Evolutionary conservation across 2,888 invertebrate species (phyloP), one percentile per base, ranked within the genome.

Genomic region (Dryocosmus kuriphilus): DNA sequence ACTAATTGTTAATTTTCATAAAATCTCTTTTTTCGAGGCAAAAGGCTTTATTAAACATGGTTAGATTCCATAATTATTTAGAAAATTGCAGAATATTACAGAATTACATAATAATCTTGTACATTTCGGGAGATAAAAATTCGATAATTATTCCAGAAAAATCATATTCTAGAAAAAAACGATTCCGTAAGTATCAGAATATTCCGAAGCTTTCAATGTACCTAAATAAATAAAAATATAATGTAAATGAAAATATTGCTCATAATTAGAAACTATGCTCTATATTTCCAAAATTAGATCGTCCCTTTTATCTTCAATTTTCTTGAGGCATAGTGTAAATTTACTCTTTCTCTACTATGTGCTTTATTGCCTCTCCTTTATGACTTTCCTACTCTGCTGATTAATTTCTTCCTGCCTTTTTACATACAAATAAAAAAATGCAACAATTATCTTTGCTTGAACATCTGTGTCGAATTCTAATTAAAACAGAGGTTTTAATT

Each of bases 341-440:
- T 38, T 67, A 67, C 46, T 67, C 27, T 27, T 41, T 24, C 41
- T 19, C 38, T 14, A 22, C 63, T 67, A 5, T 22, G 27, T 19
- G 24, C 27, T 67, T 46, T 67, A 41, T 51, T 46, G 24, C 19
- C n/a, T 19, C 27, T 60, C 46, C 19, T 67, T 67, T 30, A 30
- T 19, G 9, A 8, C 41, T 65, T 65, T 65, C 46, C 41, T n/a
- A 41, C 67, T 67, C 27, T 46, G 4, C 41, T 46, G 46, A 67
- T 67, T 46, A 46, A 41, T 67, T 19, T 7, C 7, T 51, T 67
- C n/a, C 24, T 67, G n/a, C 27, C 19, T 67, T 67, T 65, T 67
- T 67, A 27, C 22, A 38, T 35, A n/a, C 32, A 19, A 27, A 19
- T 27, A 41, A 41, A 24, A 67, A 46, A 27, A 24, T 67, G 2